A percentile compares a stretch with the other conserved stretches of the same genome.
phyloP scores from a whole-genome alignment of 1,140 invertebrate species.

The Aculops lycopersici region DNA sequence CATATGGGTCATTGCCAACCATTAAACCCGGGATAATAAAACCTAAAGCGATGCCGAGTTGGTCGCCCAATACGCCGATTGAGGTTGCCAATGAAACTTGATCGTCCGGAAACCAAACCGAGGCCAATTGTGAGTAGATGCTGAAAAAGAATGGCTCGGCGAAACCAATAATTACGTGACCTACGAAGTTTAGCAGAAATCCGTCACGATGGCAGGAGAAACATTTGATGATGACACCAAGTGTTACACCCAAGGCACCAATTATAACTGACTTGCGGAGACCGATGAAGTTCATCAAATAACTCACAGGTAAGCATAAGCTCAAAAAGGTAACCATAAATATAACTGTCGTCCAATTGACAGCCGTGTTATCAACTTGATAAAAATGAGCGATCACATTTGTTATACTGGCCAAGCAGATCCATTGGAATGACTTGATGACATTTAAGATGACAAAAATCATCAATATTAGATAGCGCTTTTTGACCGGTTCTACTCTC shows the following conservation, averaged over 20 bases:
- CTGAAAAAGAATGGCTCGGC: conserved; percentile 21
- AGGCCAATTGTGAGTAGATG: conserved; percentile 20
- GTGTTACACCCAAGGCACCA: conserved; percentile 50
- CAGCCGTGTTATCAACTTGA: conserved; percentile 15
- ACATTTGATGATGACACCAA: conserved; percentile 62
- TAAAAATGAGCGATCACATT: conserved; percentile 8
- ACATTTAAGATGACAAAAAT: too few species aligned
- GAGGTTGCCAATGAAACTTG: conserved; percentile 22
- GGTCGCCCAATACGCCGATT: conserved; percentile 23
- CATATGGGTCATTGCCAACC: too few species aligned
- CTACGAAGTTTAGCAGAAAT: conserved; percentile 14
- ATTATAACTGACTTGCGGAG: conserved; percentile 47
- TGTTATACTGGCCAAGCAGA: conserved; percentile 10
- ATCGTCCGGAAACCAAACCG: conserved; percentile 22
- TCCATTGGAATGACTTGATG: conserved; percentile 11
- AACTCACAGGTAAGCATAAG: conserved; percentile 77
- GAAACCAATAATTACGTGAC: conserved; percentile 19
- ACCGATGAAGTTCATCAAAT: conserved; percentile 61
- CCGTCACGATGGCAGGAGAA: not conserved
- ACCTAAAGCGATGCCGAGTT: conserved; percentile 13
- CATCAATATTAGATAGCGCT: too few species aligned
- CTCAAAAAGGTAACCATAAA: conserved; percentile 89
- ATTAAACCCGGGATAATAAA: conserved; percentile 17
- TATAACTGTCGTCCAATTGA: conserved; percentile 90
- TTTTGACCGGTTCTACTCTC: too few species aligned